A percentile compares a stretch with the other conserved stretches of the same genome.
Conservation (phyloP, 2,797 vertebrate species). For the Notolabrus celidotus region DNA sequence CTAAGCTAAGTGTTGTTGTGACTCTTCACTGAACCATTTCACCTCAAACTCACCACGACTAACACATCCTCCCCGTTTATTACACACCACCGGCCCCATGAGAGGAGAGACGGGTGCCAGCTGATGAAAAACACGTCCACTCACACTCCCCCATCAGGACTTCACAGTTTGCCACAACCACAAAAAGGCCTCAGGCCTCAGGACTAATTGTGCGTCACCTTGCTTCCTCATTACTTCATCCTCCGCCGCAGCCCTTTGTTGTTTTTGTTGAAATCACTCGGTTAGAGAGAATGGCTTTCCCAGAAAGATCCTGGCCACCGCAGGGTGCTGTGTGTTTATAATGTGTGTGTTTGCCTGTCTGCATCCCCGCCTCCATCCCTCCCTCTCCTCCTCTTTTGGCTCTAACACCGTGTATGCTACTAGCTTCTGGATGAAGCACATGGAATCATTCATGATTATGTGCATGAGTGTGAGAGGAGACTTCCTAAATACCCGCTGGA, state of each 20-base stretch:
- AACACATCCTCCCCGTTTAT: slow-evolving; percentile 13
- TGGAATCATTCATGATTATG: slow-evolving; percentile 51
- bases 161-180: slow-evolving; percentile 59
- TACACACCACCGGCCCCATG: neutral
- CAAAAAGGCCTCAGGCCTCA: slow-evolving; percentile 51
- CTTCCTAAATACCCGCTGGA: slow-evolving; percentile 31
- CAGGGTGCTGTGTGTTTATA: slow-evolving; percentile 38
- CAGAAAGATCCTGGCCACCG: slow-evolving; percentile 48
- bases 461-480: slow-evolving; percentile 17
- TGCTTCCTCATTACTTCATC: slow-evolving; percentile 59
- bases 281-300: slow-evolving; percentile 57
- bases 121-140: slow-evolving; percentile 41
- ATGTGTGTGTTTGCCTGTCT: slow-evolving; percentile 28
- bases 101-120: slow-evolving; percentile 29
- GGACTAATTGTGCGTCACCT: slow-evolving; percentile 69
- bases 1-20: neutral
- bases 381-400: slow-evolving; percentile 4
- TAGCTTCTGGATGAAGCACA: slow-evolving; percentile 49
- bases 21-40: slow-evolving; percentile 2
- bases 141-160: slow-evolving; percentile 22
- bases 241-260: slow-evolving; percentile 45
- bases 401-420: slow-evolving; percentile 45
- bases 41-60: slow-evolving; percentile 6
- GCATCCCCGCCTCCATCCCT: slow-evolving; percentile 37
- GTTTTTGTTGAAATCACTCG: slow-evolving; percentile 48